Conservation (phyloP, 2,113 vertebrate genomes). For the Seriola dumerili region DNA sequence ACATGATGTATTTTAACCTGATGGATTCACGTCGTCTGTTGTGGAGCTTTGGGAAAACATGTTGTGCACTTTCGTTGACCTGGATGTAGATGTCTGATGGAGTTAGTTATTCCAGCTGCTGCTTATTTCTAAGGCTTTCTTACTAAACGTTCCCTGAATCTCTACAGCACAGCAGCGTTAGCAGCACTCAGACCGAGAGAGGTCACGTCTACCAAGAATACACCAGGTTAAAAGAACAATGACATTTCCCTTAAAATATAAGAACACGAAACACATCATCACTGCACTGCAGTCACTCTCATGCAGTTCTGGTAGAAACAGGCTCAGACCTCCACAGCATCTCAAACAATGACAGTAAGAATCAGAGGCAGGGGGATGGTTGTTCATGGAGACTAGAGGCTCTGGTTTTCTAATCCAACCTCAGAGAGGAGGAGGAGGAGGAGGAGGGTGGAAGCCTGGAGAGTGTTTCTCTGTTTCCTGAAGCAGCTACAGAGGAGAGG, state of each 20-base stretch:
- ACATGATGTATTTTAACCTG: not conserved
- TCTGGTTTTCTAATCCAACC: constrained; percentile 27
- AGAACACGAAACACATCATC: not conserved
- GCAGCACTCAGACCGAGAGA: not conserved
- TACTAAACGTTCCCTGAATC: no score
- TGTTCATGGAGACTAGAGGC: constrained; percentile 3
- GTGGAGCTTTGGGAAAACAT: not conserved
- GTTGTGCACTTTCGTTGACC: no score
- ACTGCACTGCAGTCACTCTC: not conserved
- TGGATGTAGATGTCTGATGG: not conserved
- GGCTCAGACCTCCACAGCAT: not conserved
- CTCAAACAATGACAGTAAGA: not conserved
- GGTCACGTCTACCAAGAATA: not conserved
- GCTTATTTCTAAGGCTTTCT: no score
- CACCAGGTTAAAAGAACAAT: not conserved
- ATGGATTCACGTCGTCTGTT: not conserved
- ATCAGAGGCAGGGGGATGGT: not conserved
- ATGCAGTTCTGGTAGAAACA: not conserved
- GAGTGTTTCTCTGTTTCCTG: not conserved
- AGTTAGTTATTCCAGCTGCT: not conserved
- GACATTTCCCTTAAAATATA: no score
- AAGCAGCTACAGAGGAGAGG: not conserved
- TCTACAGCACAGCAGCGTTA: no score
- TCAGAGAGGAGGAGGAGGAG: not conserved
- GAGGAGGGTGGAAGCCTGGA: not conserved